Conservation (phyloP, 1,140 invertebrate genomes). For the Arion vulgaris region DNA sequence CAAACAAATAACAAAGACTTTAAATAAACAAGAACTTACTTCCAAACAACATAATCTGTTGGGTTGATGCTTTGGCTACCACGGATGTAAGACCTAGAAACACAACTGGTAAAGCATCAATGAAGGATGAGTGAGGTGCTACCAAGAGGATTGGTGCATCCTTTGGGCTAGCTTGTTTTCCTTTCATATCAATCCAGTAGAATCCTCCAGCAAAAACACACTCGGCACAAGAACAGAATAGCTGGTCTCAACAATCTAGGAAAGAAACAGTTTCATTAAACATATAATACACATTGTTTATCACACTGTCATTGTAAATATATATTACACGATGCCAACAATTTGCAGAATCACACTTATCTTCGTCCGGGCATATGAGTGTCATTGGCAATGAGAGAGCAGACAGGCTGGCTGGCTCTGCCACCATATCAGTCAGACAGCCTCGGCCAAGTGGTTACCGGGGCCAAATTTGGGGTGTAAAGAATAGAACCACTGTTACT, state of each 20-base stretch:
- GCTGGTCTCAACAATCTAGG: constrained; percentile 64
- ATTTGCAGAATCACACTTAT: too few species aligned
- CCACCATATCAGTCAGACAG: too few species aligned
- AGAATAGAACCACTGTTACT: too few species aligned
- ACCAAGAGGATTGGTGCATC: constrained; percentile 89
- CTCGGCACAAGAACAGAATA: constrained; percentile 73
- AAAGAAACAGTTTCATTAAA: constrained; percentile 40
- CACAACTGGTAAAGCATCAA: constrained; percentile 87
- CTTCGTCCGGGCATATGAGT: too few species aligned
- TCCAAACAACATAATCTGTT: constrained; percentile 87
- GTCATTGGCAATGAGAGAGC: too few species aligned
- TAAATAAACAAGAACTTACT: constrained; percentile 76
- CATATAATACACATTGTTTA: too few species aligned
- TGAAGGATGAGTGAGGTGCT: constrained; percentile 92
- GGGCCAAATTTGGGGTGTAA: too few species aligned
- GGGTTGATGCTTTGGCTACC: constrained; percentile 88
- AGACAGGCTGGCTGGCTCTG: too few species aligned
- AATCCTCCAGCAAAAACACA: constrained; percentile 87
- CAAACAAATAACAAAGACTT: too few species aligned
- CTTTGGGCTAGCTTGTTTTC: constrained; percentile 77
- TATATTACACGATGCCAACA: too few species aligned
- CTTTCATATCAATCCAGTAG: constrained; percentile 81
- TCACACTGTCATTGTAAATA: too few species aligned
- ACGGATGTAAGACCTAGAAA: constrained; percentile 85
- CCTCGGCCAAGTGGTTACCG: too few species aligned